Evolutionary conservation across 2,888 invertebrate species (phyloP).

Genomic region (Leptothorax acervorum): DNA sequence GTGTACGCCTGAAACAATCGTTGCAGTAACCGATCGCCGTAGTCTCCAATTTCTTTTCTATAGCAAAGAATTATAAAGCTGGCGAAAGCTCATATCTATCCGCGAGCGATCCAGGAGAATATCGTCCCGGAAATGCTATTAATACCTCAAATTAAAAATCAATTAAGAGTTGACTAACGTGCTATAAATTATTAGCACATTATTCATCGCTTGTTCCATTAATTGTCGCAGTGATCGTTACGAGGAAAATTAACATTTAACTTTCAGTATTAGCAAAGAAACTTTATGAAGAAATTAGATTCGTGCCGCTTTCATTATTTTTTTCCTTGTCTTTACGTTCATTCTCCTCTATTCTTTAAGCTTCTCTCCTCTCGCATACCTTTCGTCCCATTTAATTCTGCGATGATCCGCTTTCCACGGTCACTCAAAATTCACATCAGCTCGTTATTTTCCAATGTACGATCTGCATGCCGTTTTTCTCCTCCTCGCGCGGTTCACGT

Average conservation of each 20-base stretch:
- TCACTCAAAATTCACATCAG: not conserved
- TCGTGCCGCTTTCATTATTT: not conserved
- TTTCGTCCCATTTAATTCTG: slow-evolving; percentile 17
- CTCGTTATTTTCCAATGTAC: not conserved
- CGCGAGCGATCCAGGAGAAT: not conserved
- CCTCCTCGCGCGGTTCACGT: not conserved
- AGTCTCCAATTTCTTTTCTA: not conserved
- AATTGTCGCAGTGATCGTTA: not conserved
- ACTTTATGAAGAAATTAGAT: not conserved
- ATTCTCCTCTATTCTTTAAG: not conserved
- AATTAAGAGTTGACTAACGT: not conserved
- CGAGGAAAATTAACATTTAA: not conserved
- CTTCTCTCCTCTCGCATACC: not conserved
- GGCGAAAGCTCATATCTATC: not conserved
- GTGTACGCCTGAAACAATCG: slow-evolving; percentile 24
- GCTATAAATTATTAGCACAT: not conserved
- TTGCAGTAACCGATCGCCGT: not conserved
- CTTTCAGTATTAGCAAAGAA: not conserved
- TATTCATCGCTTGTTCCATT: not conserved
- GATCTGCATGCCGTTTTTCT: not conserved
- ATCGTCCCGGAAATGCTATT: not conserved
- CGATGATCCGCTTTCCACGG: not conserved
- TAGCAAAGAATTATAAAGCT: not conserved
- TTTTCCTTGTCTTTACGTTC: not conserved
- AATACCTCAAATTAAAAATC: not conserved